Evolutionary conservation across 2,888 invertebrate genomes (phyloP), one percentile per base, ranked within the genome.

Genomic region (Tetheella fluctuosa): DNA sequence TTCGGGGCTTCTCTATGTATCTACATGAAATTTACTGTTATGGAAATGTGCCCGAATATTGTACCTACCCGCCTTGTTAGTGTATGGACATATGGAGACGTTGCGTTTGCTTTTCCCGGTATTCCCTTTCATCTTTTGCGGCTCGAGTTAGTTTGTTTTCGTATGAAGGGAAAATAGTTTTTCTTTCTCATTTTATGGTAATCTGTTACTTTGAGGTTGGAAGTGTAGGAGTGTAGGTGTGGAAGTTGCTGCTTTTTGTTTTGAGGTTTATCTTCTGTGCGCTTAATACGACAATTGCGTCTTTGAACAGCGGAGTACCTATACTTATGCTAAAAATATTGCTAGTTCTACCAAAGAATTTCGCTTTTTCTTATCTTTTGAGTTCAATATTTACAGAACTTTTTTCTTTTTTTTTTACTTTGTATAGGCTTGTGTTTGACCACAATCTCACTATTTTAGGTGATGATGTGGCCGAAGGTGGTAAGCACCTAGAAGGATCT

Each of bases 1-100:
- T 67, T 68, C 63, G 64, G 68, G 69, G 65, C 67, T 48, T n/a
- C 59, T 69, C 61, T 68, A 63, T 55, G 52, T 39, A 63, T 61
- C 58, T 59, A 59, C 59, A 59, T 39, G 37, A 54, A 58, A 59
- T 59, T 62, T 63, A 57, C 55, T 57, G 57, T 59, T 58, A 58
- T 55, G 62, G 57, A 54, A 62, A 59, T 62, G 52, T 54, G 17
- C 39, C 42, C 55, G 48, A 58, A 59, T 61, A 61, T 61, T 58
- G 58, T 52, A 28, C 55, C 17, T 17, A 34, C 58, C 58, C 48
- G 28, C 52, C 20, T 34, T 52, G 30, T 52, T 58, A 20, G 52
- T 52, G 10, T 30, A 28, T 12, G 10, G 48, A 20, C 48, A 48
- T 17, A 30, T 15, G 15, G 17, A 30, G 28, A 52, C 8, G 37